A percentile compares a stretch with the other conserved stretches of the same genome.
These are phyloP conservation scores for Tetragonisca angustula DNA, from an alignment of 2,888 invertebrate genomes.

Conservation along the genomic window DNA sequence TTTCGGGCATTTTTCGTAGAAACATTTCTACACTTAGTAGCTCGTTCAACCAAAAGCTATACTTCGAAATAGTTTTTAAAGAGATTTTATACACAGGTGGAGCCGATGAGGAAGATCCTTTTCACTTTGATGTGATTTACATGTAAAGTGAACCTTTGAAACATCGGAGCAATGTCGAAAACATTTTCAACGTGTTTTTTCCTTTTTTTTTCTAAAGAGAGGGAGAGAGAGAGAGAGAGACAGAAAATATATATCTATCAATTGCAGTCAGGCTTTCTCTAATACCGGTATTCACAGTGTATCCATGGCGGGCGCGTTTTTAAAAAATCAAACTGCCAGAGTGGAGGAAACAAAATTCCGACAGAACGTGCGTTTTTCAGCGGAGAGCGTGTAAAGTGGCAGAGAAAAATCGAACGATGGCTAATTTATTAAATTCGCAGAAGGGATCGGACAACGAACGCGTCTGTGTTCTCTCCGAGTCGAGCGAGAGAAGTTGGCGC, in stretches of 20 bases:
- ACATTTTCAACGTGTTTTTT: neutral
- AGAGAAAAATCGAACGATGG: neutral
- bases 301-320: neutral
- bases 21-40: neutral
- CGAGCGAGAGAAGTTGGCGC: neutral
- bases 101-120: neutral
- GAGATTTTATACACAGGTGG: neutral
- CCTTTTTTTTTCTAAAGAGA: neutral
- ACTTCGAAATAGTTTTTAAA: neutral
- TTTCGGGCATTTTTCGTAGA: neutral
- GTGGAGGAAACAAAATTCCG: neutral
- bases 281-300: neutral
- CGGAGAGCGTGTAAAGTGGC: neutral
- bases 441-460: slow-evolving; percentile 1
- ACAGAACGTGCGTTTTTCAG: slow-evolving; percentile 5
- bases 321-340: neutral
- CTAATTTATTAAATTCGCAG: slow-evolving; percentile 36
- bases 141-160: neutral
- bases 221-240: too few species aligned
- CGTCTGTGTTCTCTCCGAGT: neutral
- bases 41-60: neutral
- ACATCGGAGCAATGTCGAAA: neutral
- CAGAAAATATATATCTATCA: neutral
- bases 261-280: slow-evolving; percentile 10
- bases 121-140: neutral